These are phyloP conservation scores for Calypte anna DNA, from an alignment of 2,113 vertebrate genomes.

Conservation along the genomic window DNA sequence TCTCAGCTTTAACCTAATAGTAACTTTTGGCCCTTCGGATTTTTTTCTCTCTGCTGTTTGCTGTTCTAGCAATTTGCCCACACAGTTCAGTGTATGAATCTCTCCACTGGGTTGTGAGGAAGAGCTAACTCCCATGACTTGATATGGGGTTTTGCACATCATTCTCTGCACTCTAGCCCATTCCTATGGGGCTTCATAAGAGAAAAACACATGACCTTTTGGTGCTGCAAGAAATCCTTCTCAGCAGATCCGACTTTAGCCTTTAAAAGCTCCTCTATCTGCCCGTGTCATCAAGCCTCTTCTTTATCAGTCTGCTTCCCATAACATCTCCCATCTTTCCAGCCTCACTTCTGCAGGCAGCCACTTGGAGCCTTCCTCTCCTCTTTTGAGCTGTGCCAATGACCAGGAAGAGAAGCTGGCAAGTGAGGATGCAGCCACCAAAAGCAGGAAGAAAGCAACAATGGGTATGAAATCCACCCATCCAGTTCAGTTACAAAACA, in stretches of 20 bases:
- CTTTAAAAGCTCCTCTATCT: slow-evolving; percentile 24
- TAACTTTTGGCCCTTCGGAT: slow-evolving; percentile 4
- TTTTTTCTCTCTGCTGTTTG: neutral
- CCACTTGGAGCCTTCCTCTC: slow-evolving; percentile 2
- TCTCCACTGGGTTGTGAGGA: neutral
- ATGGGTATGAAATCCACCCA: slow-evolving; percentile 55
- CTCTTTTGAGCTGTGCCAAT: slow-evolving; percentile 17
- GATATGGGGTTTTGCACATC: neutral
- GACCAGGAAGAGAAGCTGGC: slow-evolving; percentile 35
- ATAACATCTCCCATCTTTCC: neutral
- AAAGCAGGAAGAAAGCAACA: slow-evolving; percentile 66
- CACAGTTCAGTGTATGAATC: too few relatives aligned
- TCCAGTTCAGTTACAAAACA: slow-evolving; percentile 36
- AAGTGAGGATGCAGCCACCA: neutral
- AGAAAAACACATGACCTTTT: slow-evolving; percentile 13
- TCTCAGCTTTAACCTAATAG: neutral
- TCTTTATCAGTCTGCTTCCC: slow-evolving; percentile 36
- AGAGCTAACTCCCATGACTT: neutral
- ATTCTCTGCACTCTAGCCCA: neutral
- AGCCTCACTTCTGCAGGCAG: neutral
- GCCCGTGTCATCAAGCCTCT: neutral
- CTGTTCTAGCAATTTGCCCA: neutral
- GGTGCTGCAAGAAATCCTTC: neutral
- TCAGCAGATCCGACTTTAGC: neutral
- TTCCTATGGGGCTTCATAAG: neutral